Evolutionary conservation across 1,140 invertebrate species (phyloP), one percentile per base, ranked within the genome.

Genomic region (Lepeophtheirus salmonis): DNA sequence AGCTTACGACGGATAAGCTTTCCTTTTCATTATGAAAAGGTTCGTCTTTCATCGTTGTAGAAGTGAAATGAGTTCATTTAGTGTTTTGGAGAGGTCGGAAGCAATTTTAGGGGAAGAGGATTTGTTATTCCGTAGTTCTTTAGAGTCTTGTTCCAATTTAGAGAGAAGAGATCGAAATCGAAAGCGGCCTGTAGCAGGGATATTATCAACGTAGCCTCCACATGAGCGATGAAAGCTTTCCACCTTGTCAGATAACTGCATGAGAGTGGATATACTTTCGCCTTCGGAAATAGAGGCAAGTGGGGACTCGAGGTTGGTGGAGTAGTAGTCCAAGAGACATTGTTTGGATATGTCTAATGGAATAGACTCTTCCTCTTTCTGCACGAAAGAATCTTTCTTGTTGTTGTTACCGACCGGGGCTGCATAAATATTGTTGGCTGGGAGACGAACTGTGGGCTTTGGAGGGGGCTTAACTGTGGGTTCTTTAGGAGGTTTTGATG

Each of bases 401-500:
- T 16, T 52, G n/a, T 16, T 18, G 16, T 22, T 52, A 6, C 20
- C 25, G 1, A 30, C 13, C 14, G 55, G 55, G n/a, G 55, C 55
- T 14, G 55, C 55, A 41, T 57, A 57, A 17, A 57, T 57, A 23
- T 57, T 57, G 52, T 54, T 54, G 6, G 26, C 23, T 1, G 22
- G 16, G n/a, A 25, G 23, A 14, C 25, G 21, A 17, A 20, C 52
- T 2, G 18, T 64, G 16, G 68, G 64, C 50, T 67, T 68, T 6
- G 70, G 66, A 23, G 64, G 65, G 2, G 64, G 61, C 22, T 73
- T 60, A n/a, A 72, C 65, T 3, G 12, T 17, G 3, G 55, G 52
- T 23, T 57, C 55, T 23, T 57, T 57, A n/a, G 55, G 55, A 50
- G 55, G 55, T 25, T 57, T 60, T 1, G 20, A 20, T 2, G 57